Evolutionary conservation across 2,888 invertebrate species (phyloP).

Genomic region (Gasteruption jaculator): DNA sequence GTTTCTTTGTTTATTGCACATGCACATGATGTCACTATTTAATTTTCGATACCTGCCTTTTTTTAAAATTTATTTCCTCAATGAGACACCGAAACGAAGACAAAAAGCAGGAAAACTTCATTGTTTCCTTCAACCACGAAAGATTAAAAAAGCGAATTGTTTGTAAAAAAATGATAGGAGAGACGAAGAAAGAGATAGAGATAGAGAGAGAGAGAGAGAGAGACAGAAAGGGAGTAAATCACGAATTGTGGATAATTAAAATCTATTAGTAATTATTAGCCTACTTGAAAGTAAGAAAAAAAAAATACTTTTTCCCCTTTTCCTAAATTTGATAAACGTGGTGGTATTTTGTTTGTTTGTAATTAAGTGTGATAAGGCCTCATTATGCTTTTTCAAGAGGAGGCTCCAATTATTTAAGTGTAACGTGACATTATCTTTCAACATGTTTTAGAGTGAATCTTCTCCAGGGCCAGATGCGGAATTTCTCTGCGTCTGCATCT

Average conservation of each 20-base stretch:
- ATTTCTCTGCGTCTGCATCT: constrained; percentile 44
- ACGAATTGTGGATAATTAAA: too few species aligned
- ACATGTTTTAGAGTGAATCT: constrained; percentile 45
- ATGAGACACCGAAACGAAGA: too few species aligned
- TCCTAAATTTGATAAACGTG: too few species aligned
- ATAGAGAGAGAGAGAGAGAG: background rate
- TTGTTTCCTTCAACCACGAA: too few species aligned
- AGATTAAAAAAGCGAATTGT: too few species aligned
- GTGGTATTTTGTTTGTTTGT: too few species aligned
- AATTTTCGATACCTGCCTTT: too few species aligned
- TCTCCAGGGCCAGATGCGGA: constrained; percentile 42
- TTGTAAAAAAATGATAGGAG: background rate
- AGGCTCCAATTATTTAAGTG: constrained; percentile 35
- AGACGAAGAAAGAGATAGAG: background rate
- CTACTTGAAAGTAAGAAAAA: constrained; percentile 2
- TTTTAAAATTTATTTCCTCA: too few species aligned
- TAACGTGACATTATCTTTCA: constrained; percentile 34
- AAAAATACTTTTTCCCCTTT: constrained; percentile 12
- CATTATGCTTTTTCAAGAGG: constrained; percentile 29
- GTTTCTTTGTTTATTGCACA: constrained; percentile 30
- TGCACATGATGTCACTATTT: constrained; percentile 25
- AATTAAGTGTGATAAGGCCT: constrained; percentile 23
- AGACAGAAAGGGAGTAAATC: too few species aligned
- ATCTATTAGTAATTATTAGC: constrained; percentile 1
- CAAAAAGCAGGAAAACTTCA: too few species aligned